These are phyloP conservation scores for Hystrix cristata DNA, from an alignment of 2,113 vertebrate species.

Conservation along the genomic window DNA sequence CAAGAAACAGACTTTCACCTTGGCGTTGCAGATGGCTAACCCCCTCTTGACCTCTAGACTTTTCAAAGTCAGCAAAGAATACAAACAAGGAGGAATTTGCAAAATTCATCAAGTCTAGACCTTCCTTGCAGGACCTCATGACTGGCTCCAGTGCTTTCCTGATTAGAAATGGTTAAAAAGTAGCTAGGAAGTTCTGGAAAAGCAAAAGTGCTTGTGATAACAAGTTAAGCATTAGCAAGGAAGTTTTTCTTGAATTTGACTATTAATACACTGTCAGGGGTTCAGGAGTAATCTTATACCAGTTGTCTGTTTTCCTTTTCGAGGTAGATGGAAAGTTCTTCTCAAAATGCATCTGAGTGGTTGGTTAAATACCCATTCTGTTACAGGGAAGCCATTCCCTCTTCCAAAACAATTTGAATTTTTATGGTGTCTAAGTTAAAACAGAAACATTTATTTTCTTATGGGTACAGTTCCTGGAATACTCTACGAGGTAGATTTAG, in stretches of 20 bases:
- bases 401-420: slow-evolving; percentile 64
- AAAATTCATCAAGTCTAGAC: neutral
- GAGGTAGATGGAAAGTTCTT: slow-evolving; percentile 30
- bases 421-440: slow-evolving; percentile 70
- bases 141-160: neutral
- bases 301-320: slow-evolving; percentile 19
- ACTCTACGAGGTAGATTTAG: neutral
- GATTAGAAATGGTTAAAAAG: slow-evolving; percentile 80
- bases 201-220: slow-evolving; percentile 49
- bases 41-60: slow-evolving; percentile 63
- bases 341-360: neutral
- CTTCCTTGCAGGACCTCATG: neutral
- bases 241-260: neutral
- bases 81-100: slow-evolving; percentile 48
- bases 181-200: slow-evolving; percentile 73
- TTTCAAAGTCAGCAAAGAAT: slow-evolving; percentile 49
- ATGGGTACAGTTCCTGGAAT: slow-evolving; percentile 61
- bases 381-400: slow-evolving; percentile 14
- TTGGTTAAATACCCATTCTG: slow-evolving; percentile 39
- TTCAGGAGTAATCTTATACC: neutral
- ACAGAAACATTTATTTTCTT: slow-evolving; percentile 71
- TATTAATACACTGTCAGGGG: neutral
- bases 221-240: slow-evolving; percentile 78
- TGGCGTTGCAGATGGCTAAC: neutral
- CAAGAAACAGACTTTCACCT: neutral